Conservation (phyloP, 1,140 invertebrate genomes). For the Globodera rostochiensis region DNA sequence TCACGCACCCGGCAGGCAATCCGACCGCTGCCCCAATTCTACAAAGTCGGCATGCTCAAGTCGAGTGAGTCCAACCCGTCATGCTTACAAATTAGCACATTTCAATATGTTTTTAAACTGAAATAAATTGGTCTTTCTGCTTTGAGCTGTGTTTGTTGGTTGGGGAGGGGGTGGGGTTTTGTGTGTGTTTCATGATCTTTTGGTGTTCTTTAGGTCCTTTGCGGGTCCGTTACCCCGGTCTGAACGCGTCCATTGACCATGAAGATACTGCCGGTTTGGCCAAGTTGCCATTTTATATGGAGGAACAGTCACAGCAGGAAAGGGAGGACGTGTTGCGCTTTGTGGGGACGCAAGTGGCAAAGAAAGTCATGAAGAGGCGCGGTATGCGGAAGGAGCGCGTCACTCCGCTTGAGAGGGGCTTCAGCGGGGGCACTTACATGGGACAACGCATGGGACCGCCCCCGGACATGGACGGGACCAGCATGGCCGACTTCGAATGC, state of each 20-base stretch:
- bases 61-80: constrained; percentile 43
- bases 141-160: no score
- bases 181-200: no score
- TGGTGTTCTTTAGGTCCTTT: constrained; percentile 70
- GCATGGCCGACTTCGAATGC: constrained; percentile 68
- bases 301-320: constrained; percentile 62
- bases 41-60: constrained; percentile 75
- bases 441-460: constrained; percentile 68
- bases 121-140: no score
- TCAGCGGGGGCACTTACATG: constrained; percentile 65
- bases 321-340: constrained; percentile 13
- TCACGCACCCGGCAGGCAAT: constrained; percentile 78
- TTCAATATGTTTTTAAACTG: no score
- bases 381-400: constrained; percentile 55
- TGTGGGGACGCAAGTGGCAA: constrained; percentile 13
- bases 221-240: constrained; percentile 86
- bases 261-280: neutral
- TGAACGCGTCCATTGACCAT: constrained; percentile 81
- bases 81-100: no score
- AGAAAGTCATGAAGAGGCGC: constrained; percentile 30
- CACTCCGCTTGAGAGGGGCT: constrained; percentile 67
- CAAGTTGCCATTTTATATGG: constrained; percentile 48
- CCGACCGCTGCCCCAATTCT: constrained; percentile 86
- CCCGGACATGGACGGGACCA: constrained; percentile 66
- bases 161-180: no score